Evolutionary conservation across 2,797 vertebrate genomes (phyloP), one percentile per base, ranked within the genome.

Genomic region (Diglossa cyanea): DNA sequence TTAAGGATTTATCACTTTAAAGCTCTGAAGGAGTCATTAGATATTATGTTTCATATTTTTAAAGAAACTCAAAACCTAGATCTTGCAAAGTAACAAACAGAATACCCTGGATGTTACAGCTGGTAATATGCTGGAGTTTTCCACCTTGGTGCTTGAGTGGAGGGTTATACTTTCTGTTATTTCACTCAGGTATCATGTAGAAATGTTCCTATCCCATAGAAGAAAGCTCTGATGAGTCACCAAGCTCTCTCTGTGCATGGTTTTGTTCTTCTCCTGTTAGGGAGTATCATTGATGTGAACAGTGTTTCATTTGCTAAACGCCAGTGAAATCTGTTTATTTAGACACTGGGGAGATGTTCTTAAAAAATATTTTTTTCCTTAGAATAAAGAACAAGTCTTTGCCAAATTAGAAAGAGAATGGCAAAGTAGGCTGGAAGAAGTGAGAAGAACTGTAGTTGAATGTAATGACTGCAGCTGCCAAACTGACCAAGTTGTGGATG

Each of bases 351-450:
- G 42, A 71, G 30, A 70, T 57, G 73, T 79, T 79, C 25, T 78
- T 66, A 16, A 76, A 92, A 81, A 30, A 5, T 58, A 58, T 91
- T 87, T 96, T 86, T 86, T 96, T 88, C 93, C 40, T 30, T 93
- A 98, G 98, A 95, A 88, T 73, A 98, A 92, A 92, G 96, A 97
- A 54, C 96, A 85, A 76, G 88, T 93, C 66, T 93, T 94, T 92
- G 78, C 97, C 68, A 93, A 98, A 97, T 91, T 98, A 95, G 99
- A 98, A 96, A 97, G 90, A 87, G 97, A 97, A 58, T 99, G 98
- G 98, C 97, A 93, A 63, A 97, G 92, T 76, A 98, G 97, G 88
- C 93, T 99, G 90, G 98, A 97, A 83, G 98, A 98, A 81, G 45
- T 68, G 9, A 97, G 94, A 83, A 98, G 92, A 90, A 82, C 76